phyloP scores from a whole-genome alignment of 2,888 invertebrate species.

The Nemotelus pantherinus region DNA sequence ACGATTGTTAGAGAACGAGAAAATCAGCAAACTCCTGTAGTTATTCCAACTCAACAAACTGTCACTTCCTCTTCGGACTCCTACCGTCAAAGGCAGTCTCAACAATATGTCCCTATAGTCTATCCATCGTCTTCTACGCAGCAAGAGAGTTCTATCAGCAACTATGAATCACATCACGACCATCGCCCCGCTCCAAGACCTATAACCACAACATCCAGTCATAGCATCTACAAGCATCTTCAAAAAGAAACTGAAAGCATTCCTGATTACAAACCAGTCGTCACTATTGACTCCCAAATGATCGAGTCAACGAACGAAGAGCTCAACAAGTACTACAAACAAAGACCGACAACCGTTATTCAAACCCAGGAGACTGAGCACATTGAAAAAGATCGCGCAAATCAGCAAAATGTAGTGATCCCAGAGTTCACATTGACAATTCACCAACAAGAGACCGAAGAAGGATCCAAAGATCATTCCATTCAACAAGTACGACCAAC shows the following conservation, averaged over 20 bases:
- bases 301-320: constrained; percentile 44
- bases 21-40: constrained; percentile 32
- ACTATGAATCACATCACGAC: constrained; percentile 13
- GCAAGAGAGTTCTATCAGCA: constrained; percentile 15
- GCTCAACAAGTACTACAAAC: constrained; percentile 18
- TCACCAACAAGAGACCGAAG: constrained; percentile 34
- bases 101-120: constrained; percentile 15
- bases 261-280: constrained; percentile 59
- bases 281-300: constrained; percentile 55
- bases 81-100: constrained; percentile 10
- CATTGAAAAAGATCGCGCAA: constrained; percentile 15
- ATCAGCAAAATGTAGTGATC: constrained; percentile 18
- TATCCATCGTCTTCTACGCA: constrained; percentile 26
- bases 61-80: constrained; percentile 7
- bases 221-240: constrained; percentile 58
- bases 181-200: background rate
- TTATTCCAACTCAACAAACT: constrained; percentile 28
- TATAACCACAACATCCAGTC: background rate
- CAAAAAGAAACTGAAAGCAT: constrained; percentile 57
- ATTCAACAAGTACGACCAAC: constrained; percentile 2
- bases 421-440: constrained; percentile 43
- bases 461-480: background rate
- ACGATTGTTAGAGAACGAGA: constrained; percentile 15
- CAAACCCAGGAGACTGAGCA: constrained; percentile 5
- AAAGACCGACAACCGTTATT: constrained; percentile 5